Evolutionary conservation across 2,113 vertebrate species (phyloP).

Genomic region (Columbina picui): DNA sequence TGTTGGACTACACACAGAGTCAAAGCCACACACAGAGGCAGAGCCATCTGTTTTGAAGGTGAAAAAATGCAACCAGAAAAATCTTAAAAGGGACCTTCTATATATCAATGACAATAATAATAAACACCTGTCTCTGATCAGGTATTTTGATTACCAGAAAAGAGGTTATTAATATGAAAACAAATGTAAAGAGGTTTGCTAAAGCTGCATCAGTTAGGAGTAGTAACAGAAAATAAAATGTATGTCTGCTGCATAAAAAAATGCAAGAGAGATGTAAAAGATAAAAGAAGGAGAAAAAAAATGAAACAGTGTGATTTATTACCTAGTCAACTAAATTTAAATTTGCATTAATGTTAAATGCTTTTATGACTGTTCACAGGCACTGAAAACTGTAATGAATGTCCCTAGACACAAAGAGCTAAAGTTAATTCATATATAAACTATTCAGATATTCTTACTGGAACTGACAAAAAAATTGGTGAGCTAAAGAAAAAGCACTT

Average conservation of each 20-base stretch:
- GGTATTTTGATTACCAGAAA: background rate
- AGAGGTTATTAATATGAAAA: background rate
- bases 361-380: slow-evolving; percentile 33
- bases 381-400: slow-evolving; percentile 38
- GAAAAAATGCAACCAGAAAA: background rate
- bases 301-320: slow-evolving; percentile 31
- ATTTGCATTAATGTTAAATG: slow-evolving; percentile 45
- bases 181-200: background rate
- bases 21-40: background rate
- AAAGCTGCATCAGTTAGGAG: background rate
- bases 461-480: slow-evolving; percentile 37
- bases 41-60: background rate
- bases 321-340: slow-evolving; percentile 56
- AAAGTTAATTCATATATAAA: slow-evolving; percentile 40
- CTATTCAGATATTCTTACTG: slow-evolving; percentile 19
- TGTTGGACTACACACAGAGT: background rate
- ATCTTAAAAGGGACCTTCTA: background rate
- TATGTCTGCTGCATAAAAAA: background rate
- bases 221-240: background rate
- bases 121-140: background rate
- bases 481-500: slow-evolving; percentile 48
- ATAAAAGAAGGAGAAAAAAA: background rate
- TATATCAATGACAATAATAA: background rate
- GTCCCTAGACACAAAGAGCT: slow-evolving; percentile 10
- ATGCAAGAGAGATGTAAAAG: background rate